These are phyloP conservation scores for Cebidichthys violaceus DNA, from an alignment of 2,113 vertebrate species.

Conservation along the genomic window DNA sequence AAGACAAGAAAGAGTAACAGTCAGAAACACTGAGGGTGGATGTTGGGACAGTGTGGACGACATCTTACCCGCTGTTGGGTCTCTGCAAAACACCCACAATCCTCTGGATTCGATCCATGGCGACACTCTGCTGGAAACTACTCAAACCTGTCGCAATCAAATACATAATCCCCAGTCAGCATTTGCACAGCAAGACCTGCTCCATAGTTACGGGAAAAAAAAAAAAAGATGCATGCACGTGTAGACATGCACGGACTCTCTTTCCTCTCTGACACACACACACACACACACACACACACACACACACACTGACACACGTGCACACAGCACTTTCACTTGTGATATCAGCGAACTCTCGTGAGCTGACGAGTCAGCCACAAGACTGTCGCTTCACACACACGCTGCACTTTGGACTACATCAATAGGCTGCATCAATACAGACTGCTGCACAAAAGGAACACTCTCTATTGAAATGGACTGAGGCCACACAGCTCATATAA, in stretches of 20 bases:
- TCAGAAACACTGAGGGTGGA: not conserved
- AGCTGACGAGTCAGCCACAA: constrained; percentile 56
- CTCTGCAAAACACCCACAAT: constrained; percentile 93
- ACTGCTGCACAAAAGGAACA: constrained; percentile 16
- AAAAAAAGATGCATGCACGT: not conserved
- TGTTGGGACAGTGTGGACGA: not conserved
- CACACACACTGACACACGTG: not conserved
- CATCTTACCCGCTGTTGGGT: constrained; percentile 90
- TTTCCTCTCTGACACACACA: not conserved
- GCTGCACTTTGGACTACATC: constrained; percentile 48
- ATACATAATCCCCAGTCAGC: constrained; percentile 63
- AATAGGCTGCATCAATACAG: constrained; percentile 53
- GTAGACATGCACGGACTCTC: not conserved
- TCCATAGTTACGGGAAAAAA: not conserved
- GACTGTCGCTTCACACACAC: constrained; percentile 34
- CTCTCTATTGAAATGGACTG: constrained; percentile 13
- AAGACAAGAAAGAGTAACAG: not conserved
- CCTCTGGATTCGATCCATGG: constrained; percentile 95
- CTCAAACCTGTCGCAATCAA: constrained; percentile 88
- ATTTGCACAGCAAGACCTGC: not conserved
- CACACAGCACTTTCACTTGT: constrained; percentile 21
- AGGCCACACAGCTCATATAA: constrained; percentile 32
- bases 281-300: not conserved
- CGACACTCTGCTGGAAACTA: constrained; percentile 95
- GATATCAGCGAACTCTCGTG: constrained; percentile 6